Base-by-base conservation (phyloP, 2,113 vertebrate genomes). In the Dermatemys mawii region DNA sequence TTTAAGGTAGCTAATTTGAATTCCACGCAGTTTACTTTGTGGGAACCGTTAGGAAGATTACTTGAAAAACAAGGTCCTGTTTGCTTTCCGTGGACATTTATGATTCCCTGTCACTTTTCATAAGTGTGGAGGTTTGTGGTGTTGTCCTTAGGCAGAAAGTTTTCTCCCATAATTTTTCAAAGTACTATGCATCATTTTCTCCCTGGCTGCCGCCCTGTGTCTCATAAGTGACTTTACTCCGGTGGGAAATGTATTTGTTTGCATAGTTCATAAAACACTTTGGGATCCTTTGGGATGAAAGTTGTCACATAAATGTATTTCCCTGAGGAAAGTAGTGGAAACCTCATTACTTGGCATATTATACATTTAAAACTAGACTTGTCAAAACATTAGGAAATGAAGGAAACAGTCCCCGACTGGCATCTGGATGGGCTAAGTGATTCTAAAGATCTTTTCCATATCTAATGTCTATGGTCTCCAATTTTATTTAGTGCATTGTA, bases 301-400 rank as follows among this genome's bases (percentile, higher is more conserved):
- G 88, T 95, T 97, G 95, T 97, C 97, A 97, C 96, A 97, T 96
- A 97, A 97, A 97, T 96, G 95, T 97, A 97, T 97, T 97, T 97
- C 97, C 96, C 97, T 94, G 87, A 96, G 96, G 97, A 90, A 86
- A 86, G 91, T 19, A 88, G 93, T 97, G 96, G 95, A 97, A 97
- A 96, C 97, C 97, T 97, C 97, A 97, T 96, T 97, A 97, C 95
- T 92, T 95, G 95, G 90, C 95, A 96, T 78, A 96, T 41, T 94
- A 78, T 87, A 48, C 97, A 96, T 97, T 97, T 97, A 97, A 97
- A 97, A 96, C 93, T 92, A 92, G 87, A 85, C 91, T 97, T 97
- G 97, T 97, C 94, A 97, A 96, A 97, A 94, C 91, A 93, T 90
- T 94, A 89, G 95, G 89, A 97, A 96, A 97, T 94, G 96, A 96